A percentile compares a stretch with the other conserved stretches of the same genome.
These are phyloP conservation scores for Caenorhabditis tropicalis DNA, from an alignment of 1,140 invertebrate genomes.

Conservation along the genomic window DNA sequence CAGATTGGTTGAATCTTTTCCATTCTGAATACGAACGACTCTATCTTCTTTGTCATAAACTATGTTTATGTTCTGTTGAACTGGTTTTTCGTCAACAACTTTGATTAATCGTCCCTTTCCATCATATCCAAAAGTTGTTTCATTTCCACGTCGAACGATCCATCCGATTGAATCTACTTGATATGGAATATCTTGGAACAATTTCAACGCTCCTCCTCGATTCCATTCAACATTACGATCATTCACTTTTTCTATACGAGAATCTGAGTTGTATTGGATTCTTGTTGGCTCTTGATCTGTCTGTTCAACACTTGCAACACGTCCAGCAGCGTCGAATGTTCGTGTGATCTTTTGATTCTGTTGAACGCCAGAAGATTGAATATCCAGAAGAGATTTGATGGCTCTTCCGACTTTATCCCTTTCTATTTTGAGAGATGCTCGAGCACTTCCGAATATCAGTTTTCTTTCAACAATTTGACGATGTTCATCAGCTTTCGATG, in stretches of 20 bases:
- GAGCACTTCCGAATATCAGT: slow-evolving; percentile 1
- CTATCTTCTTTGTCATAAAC: slow-evolving; percentile 31
- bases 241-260: neutral
- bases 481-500: neutral
- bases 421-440: slow-evolving; percentile 22
- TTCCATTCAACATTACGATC: neutral
- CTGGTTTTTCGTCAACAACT: neutral
- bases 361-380: neutral
- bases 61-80: neutral
- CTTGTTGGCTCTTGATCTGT: neutral
- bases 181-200: slow-evolving; percentile 3
- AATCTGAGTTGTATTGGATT: slow-evolving; percentile 8
- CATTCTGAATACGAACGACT: neutral
- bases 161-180: neutral
- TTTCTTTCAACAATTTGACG: slow-evolving; percentile 21
- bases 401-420: slow-evolving; percentile 8
- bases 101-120: slow-evolving; percentile 15
- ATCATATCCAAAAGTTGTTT: slow-evolving; percentile 32
- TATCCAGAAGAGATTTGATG: neutral
- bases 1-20: neutral
- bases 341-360: neutral
- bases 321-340: slow-evolving; percentile 7
- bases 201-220: neutral
- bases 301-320: slow-evolving; percentile 4
- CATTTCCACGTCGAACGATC: neutral